Evolutionary conservation across 1,140 invertebrate species (phyloP), one percentile per base, ranked within the genome.

Genomic region (Cydia splendana): DNA sequence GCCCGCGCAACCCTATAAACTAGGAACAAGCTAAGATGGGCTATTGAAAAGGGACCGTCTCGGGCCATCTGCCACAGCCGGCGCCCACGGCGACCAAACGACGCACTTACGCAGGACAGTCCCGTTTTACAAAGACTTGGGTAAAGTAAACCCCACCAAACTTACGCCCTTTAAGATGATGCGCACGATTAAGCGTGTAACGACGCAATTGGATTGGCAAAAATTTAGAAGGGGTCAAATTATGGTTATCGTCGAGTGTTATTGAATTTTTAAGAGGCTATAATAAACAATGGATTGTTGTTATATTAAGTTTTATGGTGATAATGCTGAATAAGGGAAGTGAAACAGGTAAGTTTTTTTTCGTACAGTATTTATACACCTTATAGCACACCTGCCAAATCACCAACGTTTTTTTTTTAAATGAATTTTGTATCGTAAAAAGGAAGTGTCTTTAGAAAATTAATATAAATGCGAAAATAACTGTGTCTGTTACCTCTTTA

Each of bases 1-100:
- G 28, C n/a, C 67, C 7, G n/a, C 12, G 67, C 30, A 38, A 38
- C 38, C 67, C 67, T 24, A 71, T 45, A 71, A 71, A 71, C 67
- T 71, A 71, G 67, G 67, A 71, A 71, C 18, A 45, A 51, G 77
- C 62, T 75, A 81, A 90, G 84, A 85, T 82, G 85, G 86, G 79
- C 88, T 90, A 89, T 91, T 86, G 90, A 85, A 87, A 83, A 82
- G 82, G 83, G 84, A 86, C 81, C 79, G 79, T 81, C 81, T 76
- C 76, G 69, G 42, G 79, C 82, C 89, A 90, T 90, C 88, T 91
- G 88, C 82, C 84, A 85, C 87, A 91, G 77, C 84, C 88, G 85
- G 85, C 84, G 81, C 80, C 38, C 67, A 15, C 34, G 67, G 67
- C 34, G 77, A 80, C 85, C 80, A 86, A 77, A 74, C 74, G 69